phyloP scores from a whole-genome alignment of 2,888 invertebrate species.

The Eupithecia centaureata region DNA sequence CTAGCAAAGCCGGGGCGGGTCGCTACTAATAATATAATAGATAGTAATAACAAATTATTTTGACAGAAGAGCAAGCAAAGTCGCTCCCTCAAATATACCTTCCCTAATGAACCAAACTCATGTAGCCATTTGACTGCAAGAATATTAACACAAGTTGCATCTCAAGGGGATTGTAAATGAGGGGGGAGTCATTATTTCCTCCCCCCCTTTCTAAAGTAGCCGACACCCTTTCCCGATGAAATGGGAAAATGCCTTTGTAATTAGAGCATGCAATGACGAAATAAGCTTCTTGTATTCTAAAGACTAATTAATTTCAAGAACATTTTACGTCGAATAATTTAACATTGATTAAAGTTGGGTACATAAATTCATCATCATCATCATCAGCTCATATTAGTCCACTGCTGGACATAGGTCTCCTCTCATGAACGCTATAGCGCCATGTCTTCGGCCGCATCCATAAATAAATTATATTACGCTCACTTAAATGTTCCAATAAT shows the following conservation, averaged over 20 bases:
- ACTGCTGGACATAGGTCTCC: too few relatives aligned
- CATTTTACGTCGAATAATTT: not conserved
- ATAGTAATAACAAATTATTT: too few relatives aligned
- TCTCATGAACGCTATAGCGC: too few relatives aligned
- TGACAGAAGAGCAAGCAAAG: not conserved
- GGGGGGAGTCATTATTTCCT: constrained; percentile 34
- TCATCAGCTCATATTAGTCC: too few relatives aligned
- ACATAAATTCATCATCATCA: too few relatives aligned
- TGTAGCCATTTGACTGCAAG: constrained; percentile 31
- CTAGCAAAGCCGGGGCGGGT: too few relatives aligned
- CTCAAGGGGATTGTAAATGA: constrained; percentile 30
- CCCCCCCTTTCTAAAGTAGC: constrained; percentile 2
- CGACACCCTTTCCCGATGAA: constrained; percentile 1
- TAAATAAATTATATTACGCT: too few relatives aligned
- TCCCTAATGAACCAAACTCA: constrained; percentile 32
- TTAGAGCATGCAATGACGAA: not conserved
- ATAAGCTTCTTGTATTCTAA: not conserved
- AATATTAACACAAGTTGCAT: constrained; percentile 48
- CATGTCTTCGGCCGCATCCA: too few relatives aligned
- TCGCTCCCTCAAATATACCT: not conserved
- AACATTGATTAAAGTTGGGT: too few relatives aligned
- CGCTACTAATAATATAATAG: too few relatives aligned
- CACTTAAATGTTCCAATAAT: too few relatives aligned
- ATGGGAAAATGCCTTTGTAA: constrained; percentile 12
- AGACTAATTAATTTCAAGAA: not conserved